These are phyloP conservation scores for Drosophila setifemur DNA, from an alignment of 1,140 invertebrate species.

Conservation along the genomic window DNA sequence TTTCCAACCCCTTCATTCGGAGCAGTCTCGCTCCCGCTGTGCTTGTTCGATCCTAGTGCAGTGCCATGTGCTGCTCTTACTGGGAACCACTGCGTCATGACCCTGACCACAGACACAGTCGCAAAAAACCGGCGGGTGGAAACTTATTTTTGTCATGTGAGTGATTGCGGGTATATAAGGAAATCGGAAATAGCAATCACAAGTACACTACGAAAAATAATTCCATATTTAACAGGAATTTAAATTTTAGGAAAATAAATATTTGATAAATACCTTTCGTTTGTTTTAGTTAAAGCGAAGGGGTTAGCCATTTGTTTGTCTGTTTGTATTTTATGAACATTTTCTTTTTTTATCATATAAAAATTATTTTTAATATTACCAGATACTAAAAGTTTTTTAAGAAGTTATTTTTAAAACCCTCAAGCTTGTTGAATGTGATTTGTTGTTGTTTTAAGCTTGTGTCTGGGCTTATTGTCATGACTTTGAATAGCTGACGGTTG, in stretches of 20 bases:
- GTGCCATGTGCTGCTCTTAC: slow-evolving; percentile 53
- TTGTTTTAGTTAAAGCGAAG: no score
- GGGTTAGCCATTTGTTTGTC: no score
- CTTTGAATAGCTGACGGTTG: slow-evolving; percentile 26
- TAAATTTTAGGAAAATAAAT: no score
- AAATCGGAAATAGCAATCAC: no score
- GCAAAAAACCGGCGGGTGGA: slow-evolving; percentile 37
- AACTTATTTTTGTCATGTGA: slow-evolving; percentile 16
- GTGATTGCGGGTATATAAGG: neutral
- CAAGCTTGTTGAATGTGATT: neutral
- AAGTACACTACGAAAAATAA: no score
- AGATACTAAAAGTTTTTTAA: no score
- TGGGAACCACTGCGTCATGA: slow-evolving; percentile 27
- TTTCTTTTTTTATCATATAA: no score
- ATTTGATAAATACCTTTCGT: no score
- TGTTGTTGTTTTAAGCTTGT: neutral
- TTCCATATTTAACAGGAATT: no score
- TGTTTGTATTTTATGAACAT: no score
- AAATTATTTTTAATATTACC: no score
- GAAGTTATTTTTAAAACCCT: no score
- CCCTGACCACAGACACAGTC: slow-evolving; percentile 74
- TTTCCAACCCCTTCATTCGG: slow-evolving; percentile 5
- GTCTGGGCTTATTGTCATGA: slow-evolving; percentile 12
- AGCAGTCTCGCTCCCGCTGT: slow-evolving; percentile 1
- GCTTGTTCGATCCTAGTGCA: slow-evolving; percentile 1